These are phyloP conservation scores for Ammospiza nelsoni DNA, from an alignment of 2,113 vertebrate species.

Conservation along the genomic window DNA sequence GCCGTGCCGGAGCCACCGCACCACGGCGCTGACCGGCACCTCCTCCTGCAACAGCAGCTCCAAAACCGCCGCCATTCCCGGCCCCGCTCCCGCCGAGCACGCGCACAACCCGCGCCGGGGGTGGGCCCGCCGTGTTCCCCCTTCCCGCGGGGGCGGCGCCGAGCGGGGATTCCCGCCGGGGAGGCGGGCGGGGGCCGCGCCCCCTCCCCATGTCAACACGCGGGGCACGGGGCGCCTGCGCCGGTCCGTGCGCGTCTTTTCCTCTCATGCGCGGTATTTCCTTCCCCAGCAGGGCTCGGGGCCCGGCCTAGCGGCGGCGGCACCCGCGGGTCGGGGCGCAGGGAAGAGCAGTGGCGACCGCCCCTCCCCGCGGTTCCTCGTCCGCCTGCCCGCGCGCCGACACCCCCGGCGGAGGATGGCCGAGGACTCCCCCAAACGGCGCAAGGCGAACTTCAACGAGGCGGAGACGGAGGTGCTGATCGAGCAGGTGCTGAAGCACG, in stretches of 20 bases:
- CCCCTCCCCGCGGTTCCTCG: background rate
- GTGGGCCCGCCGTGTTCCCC: background rate
- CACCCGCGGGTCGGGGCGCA: background rate
- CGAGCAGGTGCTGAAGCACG: conserved; percentile 69
- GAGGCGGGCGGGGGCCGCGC: background rate
- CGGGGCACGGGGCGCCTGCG: conserved; percentile 58
- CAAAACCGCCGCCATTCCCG: conserved; percentile 94
- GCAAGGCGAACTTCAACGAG: conserved; percentile 70
- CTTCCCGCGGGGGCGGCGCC: background rate
- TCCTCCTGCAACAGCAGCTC: conserved; percentile 85
- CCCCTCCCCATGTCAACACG: conserved; percentile 47
- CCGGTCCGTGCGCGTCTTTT: conserved; percentile 51
- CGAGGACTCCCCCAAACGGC: conserved; percentile 63
- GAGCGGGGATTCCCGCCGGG: conserved; percentile 12
- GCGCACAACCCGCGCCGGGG: background rate
- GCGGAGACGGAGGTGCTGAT: conserved; percentile 70
- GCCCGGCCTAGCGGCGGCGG: background rate
- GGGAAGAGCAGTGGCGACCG: background rate
- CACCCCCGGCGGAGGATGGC: background rate
- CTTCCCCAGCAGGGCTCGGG: conserved; percentile 5
- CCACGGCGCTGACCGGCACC: conserved; percentile 75
- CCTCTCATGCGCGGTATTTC: conserved; percentile 67
- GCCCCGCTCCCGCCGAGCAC: conserved; percentile 45
- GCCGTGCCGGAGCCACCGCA: conserved; percentile 78
- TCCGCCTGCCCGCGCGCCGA: background rate